Conservation (phyloP, 2,888 invertebrate genomes). For the Oxyteleia sp. region DNA sequence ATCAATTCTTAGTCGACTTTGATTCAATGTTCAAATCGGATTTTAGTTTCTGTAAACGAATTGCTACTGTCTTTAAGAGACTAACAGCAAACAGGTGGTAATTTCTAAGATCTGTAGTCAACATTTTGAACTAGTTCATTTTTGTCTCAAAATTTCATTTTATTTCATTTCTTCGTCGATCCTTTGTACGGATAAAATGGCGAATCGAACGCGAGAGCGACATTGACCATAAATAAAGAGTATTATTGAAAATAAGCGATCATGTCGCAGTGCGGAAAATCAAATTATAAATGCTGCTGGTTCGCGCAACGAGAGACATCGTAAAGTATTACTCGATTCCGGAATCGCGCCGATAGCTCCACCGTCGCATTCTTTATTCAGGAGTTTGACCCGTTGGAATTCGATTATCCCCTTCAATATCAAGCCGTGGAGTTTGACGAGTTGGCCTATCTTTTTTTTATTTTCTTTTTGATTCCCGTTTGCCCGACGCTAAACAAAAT, state of each 20-base stretch:
- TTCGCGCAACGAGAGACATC: slow-evolving; percentile 36
- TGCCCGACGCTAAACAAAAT: too few species aligned
- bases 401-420: slow-evolving; percentile 65
- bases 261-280: slow-evolving; percentile 50
- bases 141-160: too few species aligned
- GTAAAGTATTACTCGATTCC: slow-evolving; percentile 52
- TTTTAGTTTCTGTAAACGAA: too few species aligned
- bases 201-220: slow-evolving; percentile 8
- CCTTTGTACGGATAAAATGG: neutral
- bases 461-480: slow-evolving; percentile 5
- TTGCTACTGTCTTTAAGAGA: too few species aligned
- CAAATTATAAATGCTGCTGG: slow-evolving; percentile 49
- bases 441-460: slow-evolving; percentile 37
- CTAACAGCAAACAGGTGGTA: too few species aligned
- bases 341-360: slow-evolving; percentile 37
- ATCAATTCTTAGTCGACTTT: too few species aligned
- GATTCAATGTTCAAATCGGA: too few species aligned
- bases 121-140: too few species aligned
- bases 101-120: too few species aligned
- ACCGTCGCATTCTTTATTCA: slow-evolving; percentile 60
- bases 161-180: too few species aligned
- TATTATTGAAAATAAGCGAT: slow-evolving; percentile 59
- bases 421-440: slow-evolving; percentile 46
- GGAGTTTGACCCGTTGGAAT: slow-evolving; percentile 61
- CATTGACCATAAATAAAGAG: slow-evolving; percentile 35